A percentile compares a stretch with the other conserved stretches of the same genome.
These are phyloP conservation scores for Sorex maritimensis DNA, from an alignment of 2,797 vertebrate species.

Conservation along the genomic window DNA sequence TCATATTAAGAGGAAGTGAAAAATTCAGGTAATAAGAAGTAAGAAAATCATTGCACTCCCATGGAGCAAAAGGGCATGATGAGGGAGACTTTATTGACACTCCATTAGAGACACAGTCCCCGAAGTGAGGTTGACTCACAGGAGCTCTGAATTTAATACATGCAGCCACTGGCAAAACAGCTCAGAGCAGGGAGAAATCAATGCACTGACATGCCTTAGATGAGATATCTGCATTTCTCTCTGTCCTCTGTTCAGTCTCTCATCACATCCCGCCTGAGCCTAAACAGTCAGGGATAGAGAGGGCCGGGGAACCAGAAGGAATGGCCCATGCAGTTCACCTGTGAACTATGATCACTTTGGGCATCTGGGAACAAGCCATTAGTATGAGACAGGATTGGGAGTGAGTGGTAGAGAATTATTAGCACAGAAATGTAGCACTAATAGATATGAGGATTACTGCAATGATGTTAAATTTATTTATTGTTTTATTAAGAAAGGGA, in stretches of 20 bases:
- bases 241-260: not conserved
- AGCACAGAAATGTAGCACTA: not conserved
- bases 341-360: no score
- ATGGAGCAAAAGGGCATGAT: no score
- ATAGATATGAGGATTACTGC: no score
- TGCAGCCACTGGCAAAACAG: not conserved
- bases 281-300: not conserved
- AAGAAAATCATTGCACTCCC: not conserved
- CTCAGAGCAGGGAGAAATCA: not conserved
- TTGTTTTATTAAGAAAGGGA: conserved; percentile 53
- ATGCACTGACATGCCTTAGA: not conserved
- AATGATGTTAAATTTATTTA: not conserved
- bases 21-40: not conserved
- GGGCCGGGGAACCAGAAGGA: not conserved
- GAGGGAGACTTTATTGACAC: not conserved
- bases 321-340: not conserved
- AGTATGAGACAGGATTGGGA: not conserved
- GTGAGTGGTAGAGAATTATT: not conserved
- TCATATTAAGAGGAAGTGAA: not conserved
- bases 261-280: not conserved
- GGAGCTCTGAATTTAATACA: not conserved
- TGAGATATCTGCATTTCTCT: not conserved
- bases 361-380: no score
- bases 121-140: not conserved
- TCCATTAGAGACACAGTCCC: not conserved